These are phyloP conservation scores for Nomada ferruginata DNA, from an alignment of 2,888 invertebrate genomes.

Conservation along the genomic window DNA sequence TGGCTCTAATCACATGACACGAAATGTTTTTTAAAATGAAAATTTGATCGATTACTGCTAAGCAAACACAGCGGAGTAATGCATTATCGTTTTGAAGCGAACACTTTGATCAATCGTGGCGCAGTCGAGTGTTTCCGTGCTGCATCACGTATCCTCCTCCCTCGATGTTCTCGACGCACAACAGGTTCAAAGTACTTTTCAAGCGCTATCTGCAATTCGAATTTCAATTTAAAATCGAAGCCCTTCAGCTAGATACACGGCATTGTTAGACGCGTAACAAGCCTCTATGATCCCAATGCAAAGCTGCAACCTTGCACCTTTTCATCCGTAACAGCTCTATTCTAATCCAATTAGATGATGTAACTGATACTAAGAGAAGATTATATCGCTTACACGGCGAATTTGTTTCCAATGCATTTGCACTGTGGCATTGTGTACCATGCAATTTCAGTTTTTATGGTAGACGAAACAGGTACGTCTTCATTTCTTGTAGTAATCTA, in stretches of 20 bases:
- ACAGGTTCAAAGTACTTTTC: constrained; percentile 68
- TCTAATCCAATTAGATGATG: no score
- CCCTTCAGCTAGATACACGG: constrained; percentile 44
- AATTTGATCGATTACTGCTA: constrained; percentile 56
- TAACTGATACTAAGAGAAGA: no score
- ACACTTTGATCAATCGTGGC: constrained; percentile 67
- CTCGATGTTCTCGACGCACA: constrained; percentile 37
- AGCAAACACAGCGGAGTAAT: constrained; percentile 61
- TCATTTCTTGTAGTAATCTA: no score
- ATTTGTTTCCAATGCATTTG: no score
- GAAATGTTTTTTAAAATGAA: constrained; percentile 29
- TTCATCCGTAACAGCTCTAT: constrained; percentile 15
- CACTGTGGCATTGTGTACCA: no score
- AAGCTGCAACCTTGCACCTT: constrained; percentile 41
- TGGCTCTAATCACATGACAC: neutral
- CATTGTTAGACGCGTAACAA: constrained; percentile 47
- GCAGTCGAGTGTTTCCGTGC: constrained; percentile 55
- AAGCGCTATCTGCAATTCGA: constrained; percentile 69
- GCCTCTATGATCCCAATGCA: constrained; percentile 35
- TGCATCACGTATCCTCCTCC: constrained; percentile 39
- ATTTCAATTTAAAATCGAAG: constrained; percentile 70
- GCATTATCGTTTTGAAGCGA: constrained; percentile 55
- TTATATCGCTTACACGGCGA: no score
- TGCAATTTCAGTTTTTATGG: no score
- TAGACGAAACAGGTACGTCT: no score